Conservation (phyloP, 2,113 vertebrate genomes). For the Nesospiza acunhae region DNA sequence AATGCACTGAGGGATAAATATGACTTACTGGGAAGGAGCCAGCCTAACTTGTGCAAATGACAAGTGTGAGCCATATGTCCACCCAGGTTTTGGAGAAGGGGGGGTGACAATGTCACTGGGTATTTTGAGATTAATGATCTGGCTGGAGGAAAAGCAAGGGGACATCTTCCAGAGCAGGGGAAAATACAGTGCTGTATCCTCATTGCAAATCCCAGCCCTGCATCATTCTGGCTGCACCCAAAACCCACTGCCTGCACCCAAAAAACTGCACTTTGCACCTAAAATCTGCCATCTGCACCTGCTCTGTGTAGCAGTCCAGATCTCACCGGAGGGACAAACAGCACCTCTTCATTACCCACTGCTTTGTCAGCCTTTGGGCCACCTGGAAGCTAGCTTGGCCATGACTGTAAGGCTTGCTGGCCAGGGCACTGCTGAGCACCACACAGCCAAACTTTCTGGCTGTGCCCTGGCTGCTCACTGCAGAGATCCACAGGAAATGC, state of each 20-base stretch:
- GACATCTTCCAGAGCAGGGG: background rate
- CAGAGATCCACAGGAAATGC: background rate
- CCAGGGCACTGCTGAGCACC: background rate
- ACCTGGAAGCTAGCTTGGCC: background rate
- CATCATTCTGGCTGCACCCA: background rate
- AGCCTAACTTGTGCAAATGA: background rate
- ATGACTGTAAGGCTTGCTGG: background rate
- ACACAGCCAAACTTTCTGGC: background rate
- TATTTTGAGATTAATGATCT: background rate
- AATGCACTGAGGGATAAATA: background rate
- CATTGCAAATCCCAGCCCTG: background rate
- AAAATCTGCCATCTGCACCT: background rate
- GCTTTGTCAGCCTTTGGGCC: background rate
- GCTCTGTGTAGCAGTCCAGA: background rate
- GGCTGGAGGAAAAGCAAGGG: background rate
- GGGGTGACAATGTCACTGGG: rapidly evolving
- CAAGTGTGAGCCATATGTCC: background rate
- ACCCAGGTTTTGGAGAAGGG: background rate
- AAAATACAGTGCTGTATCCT: background rate
- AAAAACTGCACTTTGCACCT: background rate
- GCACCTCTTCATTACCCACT: no score
- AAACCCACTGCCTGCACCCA: rapidly evolving
- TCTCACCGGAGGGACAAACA: background rate
- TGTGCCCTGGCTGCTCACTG: background rate
- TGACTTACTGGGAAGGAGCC: background rate